Percentiles rank a stretch among this genome's conserved stretches.
Conservation (phyloP, 2,888 invertebrate species). For the Metacarcinus magister region DNA sequence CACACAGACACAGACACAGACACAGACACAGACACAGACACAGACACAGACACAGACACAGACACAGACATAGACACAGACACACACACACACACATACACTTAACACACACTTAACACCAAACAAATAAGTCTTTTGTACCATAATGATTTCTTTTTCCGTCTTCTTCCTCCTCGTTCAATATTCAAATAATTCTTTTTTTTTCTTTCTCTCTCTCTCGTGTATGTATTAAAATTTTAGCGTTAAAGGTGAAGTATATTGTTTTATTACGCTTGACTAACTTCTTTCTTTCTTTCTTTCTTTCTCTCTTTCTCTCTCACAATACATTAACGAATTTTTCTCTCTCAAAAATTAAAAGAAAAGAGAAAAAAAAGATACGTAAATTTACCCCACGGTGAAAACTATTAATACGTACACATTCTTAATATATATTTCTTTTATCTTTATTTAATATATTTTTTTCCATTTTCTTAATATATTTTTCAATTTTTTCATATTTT, state of each 20-base stretch:
- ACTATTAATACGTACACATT: not conserved
- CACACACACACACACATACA: not conserved
- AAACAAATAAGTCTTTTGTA: not conserved
- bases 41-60: not conserved
- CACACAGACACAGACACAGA: constrained; percentile 8
- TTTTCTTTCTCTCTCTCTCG: too few relatives aligned
- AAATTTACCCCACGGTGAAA: not conserved
- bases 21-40: not conserved
- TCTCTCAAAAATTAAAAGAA: not conserved
- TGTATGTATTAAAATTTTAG: not conserved
- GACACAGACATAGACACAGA: not conserved
- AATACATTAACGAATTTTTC: not conserved
- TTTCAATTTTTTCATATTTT: too few relatives aligned
- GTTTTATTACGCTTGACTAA: not conserved
- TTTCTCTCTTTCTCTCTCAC: not conserved
- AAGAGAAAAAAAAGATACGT: not conserved
- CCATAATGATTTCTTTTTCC: not conserved
- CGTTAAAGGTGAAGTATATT: not conserved
- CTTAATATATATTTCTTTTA: not conserved
- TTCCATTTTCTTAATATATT: too few relatives aligned
- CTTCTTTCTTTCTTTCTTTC: too few relatives aligned
- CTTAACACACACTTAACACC: not conserved
- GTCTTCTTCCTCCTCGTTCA: not conserved
- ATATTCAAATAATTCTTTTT: not conserved
- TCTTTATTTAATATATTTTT: not conserved